Base-by-base conservation (phyloP, 2,888 invertebrate species). In the Autographa pulchrina region DNA sequence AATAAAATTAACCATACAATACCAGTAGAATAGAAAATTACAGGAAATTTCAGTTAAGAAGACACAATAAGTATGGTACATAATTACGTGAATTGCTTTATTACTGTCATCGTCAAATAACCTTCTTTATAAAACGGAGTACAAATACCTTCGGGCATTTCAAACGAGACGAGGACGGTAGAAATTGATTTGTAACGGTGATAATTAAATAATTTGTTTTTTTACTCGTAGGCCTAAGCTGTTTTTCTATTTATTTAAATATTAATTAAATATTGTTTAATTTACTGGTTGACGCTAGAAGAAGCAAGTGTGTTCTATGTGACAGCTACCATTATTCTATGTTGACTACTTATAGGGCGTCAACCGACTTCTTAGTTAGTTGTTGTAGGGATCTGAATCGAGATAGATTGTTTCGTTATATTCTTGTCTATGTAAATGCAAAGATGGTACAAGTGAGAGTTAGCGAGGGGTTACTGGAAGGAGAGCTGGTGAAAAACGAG, bases 381-480 rank as follows among this genome's bases (percentile, higher is more conserved):
- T 16, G 14, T 9, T 14, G 43, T 38, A 20, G 52, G 52, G 38
- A n/a, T 52, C 14, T 43, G 54, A 25, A 16, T 62, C 25, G 32
- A 32, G n/a, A n/a, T 58, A 66, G 13, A 41, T 8, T 73, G 14
- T 61, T 35, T 16, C 41, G n/a, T 3, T 11, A 48, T 20, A 20
- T 31, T 7, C 32, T 58, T 13, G 31, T 31, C 8, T 48, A 31
- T 18, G 35, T 35, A 31, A 38, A 7, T 56, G 38, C 4, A 43
- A 78, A 62, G 38, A 88, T 86, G 88, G 86, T 81, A 2, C 81
- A 84, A 78, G 88, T 91, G 18, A 74, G 62, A 52, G 85, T 91
- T 1, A 81, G 74, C 16, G 91, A 91, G 9, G 93, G 93, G 0
- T 16, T 85, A 0, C 61, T 93, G 38, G 90, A 91, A 70, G 93